A percentile compares a stretch with the other conserved stretches of the same genome.
These are phyloP conservation scores for Leucoptera coffeella DNA, from an alignment of 2,888 invertebrate genomes.

Conservation along the genomic window DNA sequence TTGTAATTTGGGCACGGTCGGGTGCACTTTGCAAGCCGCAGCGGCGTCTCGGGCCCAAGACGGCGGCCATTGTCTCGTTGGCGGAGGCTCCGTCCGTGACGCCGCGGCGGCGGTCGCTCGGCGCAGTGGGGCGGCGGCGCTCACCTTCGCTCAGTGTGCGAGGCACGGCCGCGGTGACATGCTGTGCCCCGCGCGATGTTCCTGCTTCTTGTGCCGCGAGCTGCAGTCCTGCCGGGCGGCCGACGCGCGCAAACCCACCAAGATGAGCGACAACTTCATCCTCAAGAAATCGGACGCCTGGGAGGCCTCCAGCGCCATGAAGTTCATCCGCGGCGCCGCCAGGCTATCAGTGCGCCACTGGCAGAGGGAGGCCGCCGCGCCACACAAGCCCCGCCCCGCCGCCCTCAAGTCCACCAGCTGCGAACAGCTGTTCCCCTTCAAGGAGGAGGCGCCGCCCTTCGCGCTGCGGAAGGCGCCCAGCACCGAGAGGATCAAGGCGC, in stretches of 20 bases:
- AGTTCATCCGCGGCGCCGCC: constrained; percentile 40
- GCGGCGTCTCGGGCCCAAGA: too few relatives aligned
- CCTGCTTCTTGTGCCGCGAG: constrained; percentile 70
- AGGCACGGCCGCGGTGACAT: constrained; percentile 44
- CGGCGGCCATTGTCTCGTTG: too few relatives aligned
- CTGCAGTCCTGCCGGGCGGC: constrained; percentile 57
- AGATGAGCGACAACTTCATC: constrained; percentile 48
- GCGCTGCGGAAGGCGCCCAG: constrained; percentile 43
- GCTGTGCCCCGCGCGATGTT: constrained; percentile 68
- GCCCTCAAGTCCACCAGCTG: constrained; percentile 44
- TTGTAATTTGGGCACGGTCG: too few relatives aligned
- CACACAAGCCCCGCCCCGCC: constrained; percentile 25
- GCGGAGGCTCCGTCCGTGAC: too few relatives aligned
- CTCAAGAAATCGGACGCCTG: constrained; percentile 48
- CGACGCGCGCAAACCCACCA: constrained; percentile 32
- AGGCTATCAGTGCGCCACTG: constrained; percentile 48
- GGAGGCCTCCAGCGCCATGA: constrained; percentile 27
- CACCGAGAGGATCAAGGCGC: constrained; percentile 35
- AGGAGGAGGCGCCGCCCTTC: constrained; percentile 26
- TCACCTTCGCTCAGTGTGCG: constrained; percentile 20
- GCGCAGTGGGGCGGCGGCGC: constrained; percentile 9
- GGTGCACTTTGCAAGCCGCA: too few relatives aligned
- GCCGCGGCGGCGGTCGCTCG: too few relatives aligned
- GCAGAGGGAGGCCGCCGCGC: constrained; percentile 42
- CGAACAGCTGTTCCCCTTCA: constrained; percentile 39